Base-by-base conservation (phyloP, 2,113 vertebrate species). In the Aleadryas rufinucha region DNA sequence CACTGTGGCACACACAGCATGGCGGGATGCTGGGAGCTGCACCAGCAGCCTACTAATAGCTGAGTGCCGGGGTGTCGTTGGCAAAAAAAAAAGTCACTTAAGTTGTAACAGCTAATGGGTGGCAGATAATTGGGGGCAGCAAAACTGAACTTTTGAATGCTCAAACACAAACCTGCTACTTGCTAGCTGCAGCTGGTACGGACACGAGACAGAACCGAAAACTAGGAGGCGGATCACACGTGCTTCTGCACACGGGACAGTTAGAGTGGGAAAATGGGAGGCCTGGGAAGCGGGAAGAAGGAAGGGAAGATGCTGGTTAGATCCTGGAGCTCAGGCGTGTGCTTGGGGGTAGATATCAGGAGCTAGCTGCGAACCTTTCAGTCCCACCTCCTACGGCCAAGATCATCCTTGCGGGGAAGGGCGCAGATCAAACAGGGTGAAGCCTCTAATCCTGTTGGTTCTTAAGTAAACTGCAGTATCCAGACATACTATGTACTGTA, bases 141-240 rank as follows among this genome's bases (percentile, higher is more conserved):
- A 76, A 65, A 80, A 52, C 0, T 16, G 53, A 61, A 64, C 53
- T 80, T 57, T 0, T 5, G 39, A 69, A 44, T 44, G 83, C 44
- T 83, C 54, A 10, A 44, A 68, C 24, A 22, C 30, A 79, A 71
- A 37, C 9, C 33, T 57, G 63, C 52, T 52, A 17, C 64, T 28
- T 33, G 54, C 54, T 33, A 28, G n/a, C 50, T 61, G 75, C 56
- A 70, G 65, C 70, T 69, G 31, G 19, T 37, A 23, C 0, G 10
- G 80, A 47, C 47, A 47, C 1, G 1, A 52, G 52, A 23, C 19
- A 56, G 52, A 82, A 50, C 10, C 0, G 0, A n/a, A 45, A 49
- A 60, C 11, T 2, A 13, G 57, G 57, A 68, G 47, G 71, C 1
- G 1, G 44, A 68, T 60, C 49, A 13, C 13, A 15, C 0, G 4